Evolutionary conservation across 2,888 invertebrate species (phyloP).

Genomic region (Encarsia formosa): DNA sequence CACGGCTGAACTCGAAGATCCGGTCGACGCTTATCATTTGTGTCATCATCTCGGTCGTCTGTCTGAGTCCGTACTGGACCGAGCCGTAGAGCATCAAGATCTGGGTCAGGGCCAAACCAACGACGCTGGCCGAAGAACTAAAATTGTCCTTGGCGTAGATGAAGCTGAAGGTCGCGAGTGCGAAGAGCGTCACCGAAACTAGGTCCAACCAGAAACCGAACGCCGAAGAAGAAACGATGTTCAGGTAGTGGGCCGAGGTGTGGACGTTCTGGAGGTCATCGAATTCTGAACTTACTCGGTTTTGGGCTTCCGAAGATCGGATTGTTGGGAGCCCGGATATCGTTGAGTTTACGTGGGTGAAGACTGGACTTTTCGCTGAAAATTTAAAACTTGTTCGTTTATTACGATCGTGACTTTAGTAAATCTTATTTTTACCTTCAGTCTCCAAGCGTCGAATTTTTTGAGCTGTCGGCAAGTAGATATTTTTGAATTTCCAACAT

Average conservation of each 20-base stretch:
- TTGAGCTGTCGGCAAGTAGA: slow-evolving; percentile 69
- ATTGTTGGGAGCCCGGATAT: slow-evolving; percentile 84
- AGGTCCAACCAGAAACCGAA: slow-evolving; percentile 65
- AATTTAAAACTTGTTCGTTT: background rate
- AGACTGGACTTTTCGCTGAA: slow-evolving; percentile 72
- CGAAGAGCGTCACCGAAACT: slow-evolving; percentile 60
- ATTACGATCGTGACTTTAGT: too few species aligned
- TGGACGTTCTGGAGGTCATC: slow-evolving; percentile 69
- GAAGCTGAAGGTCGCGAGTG: slow-evolving; percentile 39
- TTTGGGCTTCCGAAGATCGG: slow-evolving; percentile 70
- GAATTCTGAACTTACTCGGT: slow-evolving; percentile 70
- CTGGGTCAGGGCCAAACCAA: slow-evolving; percentile 70
- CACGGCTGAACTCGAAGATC: slow-evolving; percentile 70
- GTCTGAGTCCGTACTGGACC: slow-evolving; percentile 55
- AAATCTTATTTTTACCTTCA: slow-evolving; percentile 48
- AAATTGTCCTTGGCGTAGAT: background rate
- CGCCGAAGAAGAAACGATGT: slow-evolving; percentile 58
- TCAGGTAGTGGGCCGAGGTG: slow-evolving; percentile 61
- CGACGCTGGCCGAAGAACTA: slow-evolving; percentile 54
- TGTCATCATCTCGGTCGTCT: background rate
- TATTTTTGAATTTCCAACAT: slow-evolving; percentile 61
- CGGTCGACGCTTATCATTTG: slow-evolving; percentile 65
- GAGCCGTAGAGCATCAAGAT: slow-evolving; percentile 71
- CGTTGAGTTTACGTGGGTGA: slow-evolving; percentile 82
- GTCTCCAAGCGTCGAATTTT: slow-evolving; percentile 65